Conservation (phyloP, 2,888 invertebrate genomes). For the Epirrhoe tristata region DNA sequence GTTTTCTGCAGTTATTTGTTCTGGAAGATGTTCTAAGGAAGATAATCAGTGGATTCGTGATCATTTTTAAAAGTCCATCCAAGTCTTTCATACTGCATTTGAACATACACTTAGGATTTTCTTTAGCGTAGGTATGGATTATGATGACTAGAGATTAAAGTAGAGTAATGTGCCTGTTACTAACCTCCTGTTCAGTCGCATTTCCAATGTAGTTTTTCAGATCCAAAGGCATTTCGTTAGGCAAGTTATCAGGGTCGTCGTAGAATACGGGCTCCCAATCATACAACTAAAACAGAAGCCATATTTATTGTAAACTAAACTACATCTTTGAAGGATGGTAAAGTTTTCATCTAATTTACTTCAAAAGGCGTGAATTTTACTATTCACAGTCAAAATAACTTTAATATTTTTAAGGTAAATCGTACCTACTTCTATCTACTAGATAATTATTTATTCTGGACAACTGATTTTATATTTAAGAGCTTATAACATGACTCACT, state of each 20-base stretch:
- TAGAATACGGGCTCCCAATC: constrained; percentile 95
- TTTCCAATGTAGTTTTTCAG: constrained; percentile 63
- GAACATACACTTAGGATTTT: too few relatives aligned
- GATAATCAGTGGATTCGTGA: too few relatives aligned
- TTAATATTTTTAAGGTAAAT: too few relatives aligned
- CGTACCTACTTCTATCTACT: neutral
- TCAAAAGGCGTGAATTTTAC: neutral
- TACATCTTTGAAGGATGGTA: too few relatives aligned
- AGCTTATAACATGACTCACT: constrained; percentile 47
- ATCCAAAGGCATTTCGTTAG: constrained; percentile 89
- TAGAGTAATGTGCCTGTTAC: constrained; percentile 12
- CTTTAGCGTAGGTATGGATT: too few relatives aligned
- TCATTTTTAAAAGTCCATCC: too few relatives aligned
- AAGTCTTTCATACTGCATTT: too few relatives aligned
- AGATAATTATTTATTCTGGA: neutral
- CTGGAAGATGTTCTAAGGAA: too few relatives aligned
- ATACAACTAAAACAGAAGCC: constrained; percentile 87
- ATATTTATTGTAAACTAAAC: neutral
- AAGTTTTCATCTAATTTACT: neutral
- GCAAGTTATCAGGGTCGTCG: constrained; percentile 88
- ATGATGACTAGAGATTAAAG: too few relatives aligned
- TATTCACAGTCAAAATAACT: neutral
- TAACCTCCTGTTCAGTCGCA: constrained; percentile 62
- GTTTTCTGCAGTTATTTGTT: too few relatives aligned
- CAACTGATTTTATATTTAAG: neutral